Base-by-base conservation (phyloP, 2,113 vertebrate species). In the Opisthocomus hoazin region DNA sequence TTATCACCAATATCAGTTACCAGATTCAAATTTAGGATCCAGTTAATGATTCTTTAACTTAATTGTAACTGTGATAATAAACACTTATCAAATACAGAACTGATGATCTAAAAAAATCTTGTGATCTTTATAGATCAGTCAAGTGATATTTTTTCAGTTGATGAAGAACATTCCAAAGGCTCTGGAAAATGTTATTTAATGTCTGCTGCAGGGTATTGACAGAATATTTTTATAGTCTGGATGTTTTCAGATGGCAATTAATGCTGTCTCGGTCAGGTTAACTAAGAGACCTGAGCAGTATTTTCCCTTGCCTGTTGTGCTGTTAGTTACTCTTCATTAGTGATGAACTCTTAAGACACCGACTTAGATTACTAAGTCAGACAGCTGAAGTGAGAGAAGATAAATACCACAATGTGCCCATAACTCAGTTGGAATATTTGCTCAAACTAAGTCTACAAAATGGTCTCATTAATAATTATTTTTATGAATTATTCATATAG, bases 401-500 rank as follows among this genome's bases (percentile, higher is more conserved):
- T 39, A 14, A 68, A 79, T 64, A 12, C 30, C 39, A 85, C 6
- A 29, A 13, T 54, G 15, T 65, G 27, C 4, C 74, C 9, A 29
- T 66, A 65, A 60, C 36, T 71, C 43, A 7, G 8, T 20, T 68
- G 48, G 36, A 83, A 58, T 83, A 61, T 80, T 87, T 95, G 36
- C 78, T 82, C 50, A 82, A 91, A 71, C 41, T 53, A 56, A 57
- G 14, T 58, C 50, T 89, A 80, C 11, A 53, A 81, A 97, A 81
- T n/a, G 0, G 43, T 80, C 32, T 92, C 12, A 87, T 90, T 92
- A 95, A 87, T 84, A 23, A 75, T 53, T 5, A 75, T 56, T 73
- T 43, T 73, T 77, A 85, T 95, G 37, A 97, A 96, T 93, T 94
- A 93, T 95, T 96, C 75, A 94, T 95, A 48, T 3, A 89, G 34